phyloP scores from a whole-genome alignment of 2,113 vertebrate species.

The Rhinopithecus roxellana region DNA sequence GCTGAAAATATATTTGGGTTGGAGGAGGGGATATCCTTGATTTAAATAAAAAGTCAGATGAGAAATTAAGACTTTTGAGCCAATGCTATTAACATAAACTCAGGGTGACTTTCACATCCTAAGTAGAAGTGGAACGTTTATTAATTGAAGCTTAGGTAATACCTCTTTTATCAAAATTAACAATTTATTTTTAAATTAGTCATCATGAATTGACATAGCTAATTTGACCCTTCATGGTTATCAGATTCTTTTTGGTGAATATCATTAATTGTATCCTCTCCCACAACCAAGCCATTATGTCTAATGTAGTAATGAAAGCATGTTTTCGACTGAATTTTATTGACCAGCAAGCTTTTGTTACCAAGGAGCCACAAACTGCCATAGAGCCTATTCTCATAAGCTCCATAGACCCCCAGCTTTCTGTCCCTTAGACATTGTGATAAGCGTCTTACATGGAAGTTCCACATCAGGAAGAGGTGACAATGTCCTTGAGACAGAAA shows the following conservation, averaged over 20 bases:
- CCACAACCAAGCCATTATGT: neutral
- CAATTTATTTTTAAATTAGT: conserved; percentile 53
- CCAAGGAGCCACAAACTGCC: neutral
- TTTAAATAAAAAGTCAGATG: neutral
- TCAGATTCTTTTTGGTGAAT: neutral
- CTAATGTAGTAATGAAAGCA: neutral
- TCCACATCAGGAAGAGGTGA: neutral
- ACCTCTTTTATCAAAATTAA: neutral
- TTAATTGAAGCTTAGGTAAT: conserved; percentile 14
- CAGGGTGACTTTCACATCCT: neutral
- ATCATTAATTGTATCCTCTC: neutral
- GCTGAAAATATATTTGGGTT: neutral
- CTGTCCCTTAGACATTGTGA: neutral
- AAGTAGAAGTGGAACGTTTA: neutral
- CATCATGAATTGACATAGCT: neutral
- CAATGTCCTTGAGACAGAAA: neutral
- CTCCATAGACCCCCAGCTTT: neutral
- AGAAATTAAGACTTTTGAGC: neutral
- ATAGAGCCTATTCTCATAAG: neutral
- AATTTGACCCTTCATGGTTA: neutral
- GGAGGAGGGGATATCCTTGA: neutral
- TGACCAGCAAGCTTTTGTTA: neutral
- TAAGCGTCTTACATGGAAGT: neutral
- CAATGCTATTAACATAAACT: neutral
- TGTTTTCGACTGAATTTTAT: neutral